phyloP scores from a whole-genome alignment of 1,140 invertebrate genomes.

The Steinernema feltiae region DNA sequence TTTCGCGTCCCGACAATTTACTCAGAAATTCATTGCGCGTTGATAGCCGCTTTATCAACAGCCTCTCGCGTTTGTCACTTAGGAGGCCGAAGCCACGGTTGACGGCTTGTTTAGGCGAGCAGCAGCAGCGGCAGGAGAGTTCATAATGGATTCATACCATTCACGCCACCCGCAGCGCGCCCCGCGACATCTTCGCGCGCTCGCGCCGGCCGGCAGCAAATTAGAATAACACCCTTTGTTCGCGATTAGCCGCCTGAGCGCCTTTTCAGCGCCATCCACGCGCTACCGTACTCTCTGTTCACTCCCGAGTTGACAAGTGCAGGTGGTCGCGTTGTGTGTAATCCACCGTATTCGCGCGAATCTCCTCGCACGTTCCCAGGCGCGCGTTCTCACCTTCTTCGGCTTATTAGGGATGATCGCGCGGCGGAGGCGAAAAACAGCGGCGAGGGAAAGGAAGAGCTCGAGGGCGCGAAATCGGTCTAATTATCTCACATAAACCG shows the following conservation, averaged over 20 bases:
- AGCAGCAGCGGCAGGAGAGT: no score
- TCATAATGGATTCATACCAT: not conserved
- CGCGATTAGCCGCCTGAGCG: constrained; percentile 4
- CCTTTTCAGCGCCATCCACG: not conserved
- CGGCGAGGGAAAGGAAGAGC: constrained; percentile 10
- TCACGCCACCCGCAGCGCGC: no score
- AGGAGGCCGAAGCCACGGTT: no score
- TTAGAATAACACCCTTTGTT: constrained; percentile 14
- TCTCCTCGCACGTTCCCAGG: not conserved
- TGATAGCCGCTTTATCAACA: constrained; percentile 8
- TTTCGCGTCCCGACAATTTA: constrained; percentile 9
- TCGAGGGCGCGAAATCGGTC: constrained; percentile 7
- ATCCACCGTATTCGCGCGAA: no score
- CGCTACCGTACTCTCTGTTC: not conserved
- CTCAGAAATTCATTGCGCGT: constrained; percentile 8
- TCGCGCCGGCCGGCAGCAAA: not conserved
- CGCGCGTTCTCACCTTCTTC: not conserved
- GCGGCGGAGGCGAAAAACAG: not conserved
- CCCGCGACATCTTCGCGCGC: no score
- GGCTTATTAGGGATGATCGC: not conserved
- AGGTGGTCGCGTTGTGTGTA: not conserved
- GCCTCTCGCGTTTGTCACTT: not conserved
- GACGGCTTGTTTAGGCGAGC: not conserved
- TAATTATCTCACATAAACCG: constrained; percentile 13
- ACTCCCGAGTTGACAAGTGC: no score